phyloP scores from a whole-genome alignment of 2,888 invertebrate species.

The Metellina segmentata region DNA sequence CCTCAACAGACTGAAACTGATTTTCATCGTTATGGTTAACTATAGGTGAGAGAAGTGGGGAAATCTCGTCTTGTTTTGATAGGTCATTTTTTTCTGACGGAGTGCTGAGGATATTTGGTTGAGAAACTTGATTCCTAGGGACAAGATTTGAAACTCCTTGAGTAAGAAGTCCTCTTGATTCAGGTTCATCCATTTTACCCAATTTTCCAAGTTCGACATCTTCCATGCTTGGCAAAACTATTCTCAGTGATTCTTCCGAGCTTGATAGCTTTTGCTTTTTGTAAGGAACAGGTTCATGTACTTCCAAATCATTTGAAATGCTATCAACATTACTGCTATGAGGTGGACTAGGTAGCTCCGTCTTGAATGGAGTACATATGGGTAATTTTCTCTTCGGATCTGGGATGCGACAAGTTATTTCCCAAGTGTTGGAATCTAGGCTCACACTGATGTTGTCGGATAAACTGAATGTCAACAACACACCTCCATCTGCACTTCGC shows the following conservation, averaged over 20 bases:
- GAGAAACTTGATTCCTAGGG: background rate
- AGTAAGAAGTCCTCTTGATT: background rate
- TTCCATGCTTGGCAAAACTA: background rate
- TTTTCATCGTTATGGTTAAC: too few species aligned
- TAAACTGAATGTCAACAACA: background rate
- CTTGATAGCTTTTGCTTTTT: background rate
- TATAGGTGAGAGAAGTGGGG: too few species aligned
- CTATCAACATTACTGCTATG: background rate
- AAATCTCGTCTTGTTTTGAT: too few species aligned
- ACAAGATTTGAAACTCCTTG: background rate
- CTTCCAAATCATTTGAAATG: background rate
- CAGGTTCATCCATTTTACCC: background rate
- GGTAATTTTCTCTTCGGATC: background rate
- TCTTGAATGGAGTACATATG: background rate
- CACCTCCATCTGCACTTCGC: background rate
- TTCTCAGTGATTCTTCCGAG: background rate
- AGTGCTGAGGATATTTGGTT: background rate
- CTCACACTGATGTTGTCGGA: background rate
- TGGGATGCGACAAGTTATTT: background rate
- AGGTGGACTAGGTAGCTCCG: background rate
- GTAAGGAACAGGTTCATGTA: background rate
- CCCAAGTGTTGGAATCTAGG: background rate
- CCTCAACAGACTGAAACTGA: background rate
- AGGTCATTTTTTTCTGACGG: too few species aligned
- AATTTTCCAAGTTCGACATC: background rate